These are phyloP conservation scores for Rhabdophis nuchalis DNA, from an alignment of 2,797 vertebrate genomes.

Conservation along the genomic window DNA sequence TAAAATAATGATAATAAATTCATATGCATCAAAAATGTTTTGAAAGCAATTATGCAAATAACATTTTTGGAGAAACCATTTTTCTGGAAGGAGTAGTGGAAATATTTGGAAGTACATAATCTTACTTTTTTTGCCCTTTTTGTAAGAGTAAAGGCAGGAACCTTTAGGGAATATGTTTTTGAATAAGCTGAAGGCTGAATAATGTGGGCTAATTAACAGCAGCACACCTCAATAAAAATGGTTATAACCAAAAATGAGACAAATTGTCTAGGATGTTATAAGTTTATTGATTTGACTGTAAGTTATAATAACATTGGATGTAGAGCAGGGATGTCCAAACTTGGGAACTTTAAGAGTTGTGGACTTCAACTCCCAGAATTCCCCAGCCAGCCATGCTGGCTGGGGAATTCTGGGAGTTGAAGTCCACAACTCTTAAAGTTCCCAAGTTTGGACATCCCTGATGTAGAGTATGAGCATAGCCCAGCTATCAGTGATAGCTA, in stretches of 20 bases:
- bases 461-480: background rate
- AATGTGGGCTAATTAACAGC: background rate
- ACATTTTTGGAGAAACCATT: slow-evolving; percentile 44
- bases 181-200: background rate
- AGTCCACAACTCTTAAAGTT: no score
- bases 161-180: background rate
- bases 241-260: background rate
- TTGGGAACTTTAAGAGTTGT: no score
- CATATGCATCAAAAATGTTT: slow-evolving; percentile 39
- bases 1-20: no score
- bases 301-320: background rate
- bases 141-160: background rate
- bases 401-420: no score
- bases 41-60: slow-evolving; percentile 51
- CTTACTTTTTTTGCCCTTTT: background rate
- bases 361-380: no score
- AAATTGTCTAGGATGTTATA: background rate
- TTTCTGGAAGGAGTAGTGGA: slow-evolving; percentile 21
- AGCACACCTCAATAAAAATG: background rate
- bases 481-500: background rate
- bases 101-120: slow-evolving; percentile 1
- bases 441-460: no score
- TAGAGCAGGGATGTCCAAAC: no score
- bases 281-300: background rate
- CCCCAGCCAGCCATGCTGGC: no score